Evolutionary conservation across 2,113 vertebrate species (phyloP), one percentile per base, ranked within the genome.

Genomic region (Rattus norvegicus): DNA sequence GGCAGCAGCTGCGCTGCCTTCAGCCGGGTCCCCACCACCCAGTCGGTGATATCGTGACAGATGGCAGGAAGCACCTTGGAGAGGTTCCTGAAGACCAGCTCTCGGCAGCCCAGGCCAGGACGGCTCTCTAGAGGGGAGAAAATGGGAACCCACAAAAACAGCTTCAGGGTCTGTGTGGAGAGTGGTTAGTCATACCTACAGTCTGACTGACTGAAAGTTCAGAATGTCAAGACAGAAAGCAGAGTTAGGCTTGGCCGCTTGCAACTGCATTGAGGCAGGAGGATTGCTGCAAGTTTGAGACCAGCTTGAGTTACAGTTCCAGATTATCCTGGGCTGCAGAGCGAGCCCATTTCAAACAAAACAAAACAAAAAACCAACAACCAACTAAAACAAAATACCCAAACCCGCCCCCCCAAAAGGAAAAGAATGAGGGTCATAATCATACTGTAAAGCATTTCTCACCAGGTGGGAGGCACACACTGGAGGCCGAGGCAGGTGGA

Each of bases 31-130:
- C 98, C 98, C 20, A 95, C 99, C 94, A 99, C 98, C 99, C 99
- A 99, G 98, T 99, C 99, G 0, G 98, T 98, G 4, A 99, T 24
- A 88, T 99, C 99, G 1, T 98, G 98, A 67, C 98, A 98, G 75
- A 99, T 94, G 7, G 99, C 99, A 0, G 99, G 99, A 22, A 99
- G 98, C 85, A 99, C 98, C 97, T 98, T 99, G 94, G 98, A 99
- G 92, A 99, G 98, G 97, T 99, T 99, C 95, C 99, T 99, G 5
- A 99, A 98, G 93, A 99, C 99, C 7, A 99, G 98, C 88, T 99
- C 99, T 96, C 99, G 99, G 97, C 99, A 99, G 84, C 99, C 99
- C 94, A 99, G 97, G 7, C 98, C 98, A 0, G 99, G 99, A 88
- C 99, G 99, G 94, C 97, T 98, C 96, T 98, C 99, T 99, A 88